Evolutionary conservation across 2,797 vertebrate genomes (phyloP), one percentile per base, ranked within the genome.

Genomic region (Dicrostonyx torquatus): DNA sequence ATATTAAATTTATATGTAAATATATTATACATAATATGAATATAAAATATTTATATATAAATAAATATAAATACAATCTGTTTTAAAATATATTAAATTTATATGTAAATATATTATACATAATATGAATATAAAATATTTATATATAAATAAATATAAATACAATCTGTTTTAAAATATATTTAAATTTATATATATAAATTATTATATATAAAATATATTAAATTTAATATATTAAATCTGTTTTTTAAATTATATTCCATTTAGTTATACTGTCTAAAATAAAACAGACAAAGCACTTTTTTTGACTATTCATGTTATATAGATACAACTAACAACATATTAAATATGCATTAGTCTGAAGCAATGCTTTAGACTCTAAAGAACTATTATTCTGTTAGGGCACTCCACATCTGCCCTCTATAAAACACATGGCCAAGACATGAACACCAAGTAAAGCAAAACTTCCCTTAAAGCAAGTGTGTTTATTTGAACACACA

Each of bases 401-500:
- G 95, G 92, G 94, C 24, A 86, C n/a, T 94, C 85, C 83, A 95
- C 90, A 96, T 95, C 93, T 97, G 86, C 62, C 94, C 78, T 96
- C 94, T 95, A 53, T 68, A 95, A 94, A 96, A 92, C 94, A 95
- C 79, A 96, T 96, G 88, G 89, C 95, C 45, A 92, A 94, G 90
- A 77, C 90, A 97, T 93, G 97, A 94, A 92, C 87, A 94, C 50
- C 95, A 70, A 93, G 75, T 70, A 96, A 92, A 96, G 90, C 3
- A 0, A 97, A 97, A 97, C 91, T 97, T 96, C 90, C 93, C 92
- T 95, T 94, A 95, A 93, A 97, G 96, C 97, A 97, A 97, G 94
- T 97, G 89, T 97, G 97, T 97, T 97, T 97, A 97, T 97, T 97
- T 97, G 96, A 96, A 94, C 95, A 97, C 80, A 97, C 96, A 94